Evolutionary conservation across 2,113 vertebrate genomes (phyloP).

Genomic region (Elanoides forficatus): DNA sequence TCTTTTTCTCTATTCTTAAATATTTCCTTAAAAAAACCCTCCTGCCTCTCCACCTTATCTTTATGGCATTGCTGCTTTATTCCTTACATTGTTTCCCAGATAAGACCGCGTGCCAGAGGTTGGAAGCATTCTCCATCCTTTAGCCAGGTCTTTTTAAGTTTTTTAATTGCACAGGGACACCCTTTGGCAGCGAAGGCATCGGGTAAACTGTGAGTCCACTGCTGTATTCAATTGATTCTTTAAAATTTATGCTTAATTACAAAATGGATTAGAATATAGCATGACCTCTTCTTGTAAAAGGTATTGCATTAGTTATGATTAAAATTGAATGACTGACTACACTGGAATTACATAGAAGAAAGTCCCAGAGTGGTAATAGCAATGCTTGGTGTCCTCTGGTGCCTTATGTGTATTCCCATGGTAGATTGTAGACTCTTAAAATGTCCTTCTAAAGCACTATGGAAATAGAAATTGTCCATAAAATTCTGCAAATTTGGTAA

Average conservation of each 20-base stretch:
- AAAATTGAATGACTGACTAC: conserved; percentile 35
- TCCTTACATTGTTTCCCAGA: background rate
- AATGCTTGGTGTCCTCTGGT: background rate
- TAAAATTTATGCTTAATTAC: conserved; percentile 53
- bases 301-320: conserved; percentile 30
- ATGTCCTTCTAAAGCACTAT: background rate
- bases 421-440: background rate
- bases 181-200: background rate
- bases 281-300: conserved; percentile 47
- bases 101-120: background rate
- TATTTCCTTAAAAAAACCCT: background rate
- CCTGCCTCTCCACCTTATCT: background rate
- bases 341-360: background rate
- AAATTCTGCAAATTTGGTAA: background rate
- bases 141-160: background rate
- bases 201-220: background rate
- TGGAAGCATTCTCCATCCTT: background rate
- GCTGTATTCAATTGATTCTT: background rate
- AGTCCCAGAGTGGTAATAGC: background rate
- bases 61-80: background rate
- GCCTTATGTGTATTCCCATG: background rate
- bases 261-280: conserved; percentile 39
- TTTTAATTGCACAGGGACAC: background rate
- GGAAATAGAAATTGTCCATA: background rate
- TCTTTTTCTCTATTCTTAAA: background rate